phyloP scores from a whole-genome alignment of 1,140 invertebrate genomes.

The Drosophila ercepeae region DNA sequence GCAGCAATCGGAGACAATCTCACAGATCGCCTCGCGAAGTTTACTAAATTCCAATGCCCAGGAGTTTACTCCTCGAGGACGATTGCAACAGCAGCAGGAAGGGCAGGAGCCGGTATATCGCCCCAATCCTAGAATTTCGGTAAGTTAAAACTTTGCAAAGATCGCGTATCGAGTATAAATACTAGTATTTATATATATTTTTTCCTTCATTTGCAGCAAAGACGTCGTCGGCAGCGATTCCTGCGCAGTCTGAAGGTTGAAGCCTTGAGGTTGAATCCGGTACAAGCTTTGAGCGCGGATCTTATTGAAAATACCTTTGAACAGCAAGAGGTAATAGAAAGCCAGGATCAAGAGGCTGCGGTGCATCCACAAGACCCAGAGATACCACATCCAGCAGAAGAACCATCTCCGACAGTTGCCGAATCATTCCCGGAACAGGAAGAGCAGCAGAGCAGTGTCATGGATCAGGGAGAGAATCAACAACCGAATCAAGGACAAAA shows the following conservation, averaged over 20 bases:
- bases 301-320: not conserved
- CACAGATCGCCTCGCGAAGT: not conserved
- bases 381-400: too few relatives aligned
- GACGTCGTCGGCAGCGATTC: constrained; percentile 21
- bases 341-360: too few relatives aligned
- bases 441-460: too few relatives aligned
- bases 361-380: too few relatives aligned
- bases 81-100: not conserved
- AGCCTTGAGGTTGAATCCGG: not conserved
- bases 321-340: not conserved
- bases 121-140: not conserved
- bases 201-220: not conserved
- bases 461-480: too few relatives aligned
- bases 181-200: not conserved
- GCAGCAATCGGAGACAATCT: not conserved
- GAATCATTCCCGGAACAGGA: too few relatives aligned
- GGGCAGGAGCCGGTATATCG: not conserved
- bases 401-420: too few relatives aligned
- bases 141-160: not conserved
- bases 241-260: not conserved
- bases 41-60: not conserved
- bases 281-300: not conserved
- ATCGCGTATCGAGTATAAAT: not conserved
- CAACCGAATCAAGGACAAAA: too few relatives aligned
- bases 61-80: not conserved